phyloP scores from a whole-genome alignment of 2,113 vertebrate genomes.

The Ailurus styani region DNA sequence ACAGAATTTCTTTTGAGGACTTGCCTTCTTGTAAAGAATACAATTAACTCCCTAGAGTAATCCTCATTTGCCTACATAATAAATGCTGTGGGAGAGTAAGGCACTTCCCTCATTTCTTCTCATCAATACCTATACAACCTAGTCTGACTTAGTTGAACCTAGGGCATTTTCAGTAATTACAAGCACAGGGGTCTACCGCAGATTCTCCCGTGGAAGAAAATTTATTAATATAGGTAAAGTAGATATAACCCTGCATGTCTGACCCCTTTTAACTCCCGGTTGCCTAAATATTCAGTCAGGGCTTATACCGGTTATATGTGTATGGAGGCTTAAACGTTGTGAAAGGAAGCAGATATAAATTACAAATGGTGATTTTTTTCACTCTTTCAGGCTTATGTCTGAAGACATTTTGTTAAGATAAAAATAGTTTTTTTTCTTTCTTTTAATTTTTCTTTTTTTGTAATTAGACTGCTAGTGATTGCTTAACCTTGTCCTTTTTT shows the following conservation, averaged over 20 bases:
- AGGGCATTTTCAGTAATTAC: slow-evolving; percentile 34
- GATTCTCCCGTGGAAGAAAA: neutral
- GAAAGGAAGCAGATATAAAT: neutral
- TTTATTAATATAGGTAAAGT: neutral
- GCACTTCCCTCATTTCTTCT: neutral
- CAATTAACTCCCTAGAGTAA: slow-evolving; percentile 34
- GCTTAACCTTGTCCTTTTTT: neutral
- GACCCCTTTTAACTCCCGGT: neutral
- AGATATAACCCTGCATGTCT: neutral
- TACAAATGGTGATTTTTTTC: neutral
- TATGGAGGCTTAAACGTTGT: neutral
- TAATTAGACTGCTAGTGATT: neutral
- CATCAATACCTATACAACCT: slow-evolving; percentile 2
- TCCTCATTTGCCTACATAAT: slow-evolving; percentile 27
- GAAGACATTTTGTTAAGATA: neutral
- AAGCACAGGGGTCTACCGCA: neutral
- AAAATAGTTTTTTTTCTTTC: neutral
- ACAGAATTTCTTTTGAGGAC: slow-evolving; percentile 19
- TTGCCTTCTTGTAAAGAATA: slow-evolving; percentile 38
- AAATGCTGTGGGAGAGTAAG: neutral
- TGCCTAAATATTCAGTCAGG: slow-evolving; percentile 12
- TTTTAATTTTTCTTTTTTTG: neutral
- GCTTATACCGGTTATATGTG: neutral
- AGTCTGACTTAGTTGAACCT: slow-evolving; percentile 14
- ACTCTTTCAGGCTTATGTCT: neutral